Evolutionary conservation across 2,113 vertebrate species (phyloP).

Genomic region (Acrocephalus arundinaceus): DNA sequence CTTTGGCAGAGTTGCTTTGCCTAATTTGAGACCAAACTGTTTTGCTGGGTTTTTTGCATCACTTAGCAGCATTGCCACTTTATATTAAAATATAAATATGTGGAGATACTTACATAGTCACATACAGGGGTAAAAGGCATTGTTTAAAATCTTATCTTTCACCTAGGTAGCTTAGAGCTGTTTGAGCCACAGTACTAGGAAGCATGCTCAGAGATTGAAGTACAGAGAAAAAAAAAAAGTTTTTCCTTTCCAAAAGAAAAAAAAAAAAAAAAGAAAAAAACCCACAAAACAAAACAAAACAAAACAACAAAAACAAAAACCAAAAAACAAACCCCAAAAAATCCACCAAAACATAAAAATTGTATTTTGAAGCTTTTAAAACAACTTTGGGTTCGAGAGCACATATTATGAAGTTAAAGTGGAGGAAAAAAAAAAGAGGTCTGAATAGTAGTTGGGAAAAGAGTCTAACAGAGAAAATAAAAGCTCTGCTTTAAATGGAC

Average conservation of each 20-base stretch:
- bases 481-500: background rate
- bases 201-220: background rate
- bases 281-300: no score
- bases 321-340: no score
- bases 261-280: no score
- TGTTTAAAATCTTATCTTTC: background rate
- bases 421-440: rapidly evolving
- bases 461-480: no score
- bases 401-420: rapidly evolving
- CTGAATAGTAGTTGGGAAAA: background rate
- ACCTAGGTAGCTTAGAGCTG: background rate
- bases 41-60: background rate
- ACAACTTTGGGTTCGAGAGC: background rate
- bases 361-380: background rate
- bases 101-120: background rate
- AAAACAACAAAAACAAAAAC: no score
- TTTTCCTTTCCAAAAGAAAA: background rate
- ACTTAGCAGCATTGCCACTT: rapidly evolving
- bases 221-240: background rate
- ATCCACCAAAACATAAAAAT: background rate
- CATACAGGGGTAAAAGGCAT: rapidly evolving
- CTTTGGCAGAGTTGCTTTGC: background rate
- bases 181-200: background rate
- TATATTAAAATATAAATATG: background rate
- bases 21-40: background rate